Evolutionary conservation across 1,140 invertebrate genomes (phyloP).

Genomic region (Globodera rostochiensis): DNA sequence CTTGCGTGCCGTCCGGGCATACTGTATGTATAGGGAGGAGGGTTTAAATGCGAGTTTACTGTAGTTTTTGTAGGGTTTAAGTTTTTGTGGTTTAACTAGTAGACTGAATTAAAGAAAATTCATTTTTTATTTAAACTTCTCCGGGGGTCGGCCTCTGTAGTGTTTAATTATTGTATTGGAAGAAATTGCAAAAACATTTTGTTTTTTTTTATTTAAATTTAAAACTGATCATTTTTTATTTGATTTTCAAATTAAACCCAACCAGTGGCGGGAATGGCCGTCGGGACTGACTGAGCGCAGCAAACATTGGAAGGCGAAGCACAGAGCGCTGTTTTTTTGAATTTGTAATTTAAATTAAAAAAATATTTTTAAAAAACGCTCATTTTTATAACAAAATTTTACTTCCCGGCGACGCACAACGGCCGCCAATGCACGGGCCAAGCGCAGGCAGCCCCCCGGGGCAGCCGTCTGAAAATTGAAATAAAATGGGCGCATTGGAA

Average conservation of each 20-base stretch:
- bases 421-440: constrained; percentile 57
- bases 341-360: background rate
- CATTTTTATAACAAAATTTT: background rate
- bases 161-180: too few species aligned
- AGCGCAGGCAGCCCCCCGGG: constrained; percentile 51
- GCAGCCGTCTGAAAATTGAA: constrained; percentile 50
- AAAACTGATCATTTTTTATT: too few species aligned
- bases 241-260: constrained; percentile 11
- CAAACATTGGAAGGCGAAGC: constrained; percentile 48
- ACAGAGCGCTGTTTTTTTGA: constrained; percentile 43
- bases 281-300: constrained; percentile 41
- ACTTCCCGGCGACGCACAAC: constrained; percentile 38
- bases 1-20: constrained; percentile 65
- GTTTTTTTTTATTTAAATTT: too few species aligned
- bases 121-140: too few species aligned
- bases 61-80: too few species aligned
- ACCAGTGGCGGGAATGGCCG: constrained; percentile 42
- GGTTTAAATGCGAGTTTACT: too few species aligned
- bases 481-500: constrained; percentile 5
- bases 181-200: too few species aligned
- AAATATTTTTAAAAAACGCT: background rate
- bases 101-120: too few species aligned
- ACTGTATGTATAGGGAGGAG: constrained; percentile 32
- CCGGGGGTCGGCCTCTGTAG: too few species aligned
- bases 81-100: too few species aligned